Conservation (phyloP, 2,113 vertebrate species). For the Mionectes macconnelli region DNA sequence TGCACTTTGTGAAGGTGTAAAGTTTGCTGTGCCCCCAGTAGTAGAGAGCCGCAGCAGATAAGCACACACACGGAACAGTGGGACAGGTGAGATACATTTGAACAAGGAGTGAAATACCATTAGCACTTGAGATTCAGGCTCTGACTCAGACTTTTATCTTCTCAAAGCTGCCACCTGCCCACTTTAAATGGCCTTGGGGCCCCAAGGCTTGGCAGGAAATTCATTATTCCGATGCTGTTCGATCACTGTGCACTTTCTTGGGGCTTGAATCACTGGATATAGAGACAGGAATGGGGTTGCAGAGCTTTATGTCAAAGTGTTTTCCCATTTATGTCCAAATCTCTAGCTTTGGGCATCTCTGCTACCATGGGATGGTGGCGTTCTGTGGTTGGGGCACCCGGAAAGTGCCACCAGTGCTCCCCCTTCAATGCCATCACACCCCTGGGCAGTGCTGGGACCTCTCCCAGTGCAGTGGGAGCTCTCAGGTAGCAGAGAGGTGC, state of each 20-base stretch:
- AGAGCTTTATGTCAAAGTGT: neutral
- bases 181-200: neutral
- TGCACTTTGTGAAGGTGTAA: neutral
- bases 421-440: neutral
- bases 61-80: neutral
- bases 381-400: neutral
- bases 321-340: neutral
- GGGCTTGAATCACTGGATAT: neutral
- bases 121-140: neutral
- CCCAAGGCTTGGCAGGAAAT: neutral
- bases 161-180: slow-evolving; percentile 7
- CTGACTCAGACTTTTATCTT: neutral
- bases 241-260: slow-evolving; percentile 43
- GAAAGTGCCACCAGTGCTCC: neutral
- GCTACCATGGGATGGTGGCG: rapidly evolving
- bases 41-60: neutral
- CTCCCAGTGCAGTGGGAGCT: neutral
- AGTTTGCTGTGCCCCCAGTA: rapidly evolving
- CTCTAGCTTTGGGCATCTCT: neutral
- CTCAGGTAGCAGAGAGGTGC: neutral
- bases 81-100: slow-evolving; percentile 3
- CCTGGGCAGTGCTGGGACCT: neutral
- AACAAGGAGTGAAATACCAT: neutral
- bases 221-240: slow-evolving; percentile 6
- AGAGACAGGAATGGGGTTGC: neutral